Evolutionary conservation across 2,797 vertebrate genomes (phyloP), one percentile per base, ranked within the genome.

Genomic region (Galaxias olidus): DNA sequence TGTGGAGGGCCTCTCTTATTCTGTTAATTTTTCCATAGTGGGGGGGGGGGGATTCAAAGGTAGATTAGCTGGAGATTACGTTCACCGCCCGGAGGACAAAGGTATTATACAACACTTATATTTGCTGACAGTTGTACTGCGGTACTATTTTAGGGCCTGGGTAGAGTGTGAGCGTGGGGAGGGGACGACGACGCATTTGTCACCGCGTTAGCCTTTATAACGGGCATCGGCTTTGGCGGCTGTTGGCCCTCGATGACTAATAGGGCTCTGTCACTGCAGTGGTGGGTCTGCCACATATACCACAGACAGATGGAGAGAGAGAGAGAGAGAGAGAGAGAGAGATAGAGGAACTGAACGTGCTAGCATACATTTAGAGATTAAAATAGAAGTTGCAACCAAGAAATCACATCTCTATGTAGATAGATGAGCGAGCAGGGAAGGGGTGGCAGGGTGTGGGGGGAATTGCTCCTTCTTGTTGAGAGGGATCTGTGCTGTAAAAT

Each of bases 191-290:
- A 59, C 71, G 71, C 71, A 77, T 79, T 79, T 84, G 59, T 78
- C 75, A 73, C 51, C 0, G 9, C 44, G 69, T 84, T 77, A 72
- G 73, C 62, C 65, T 63, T 69, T 10, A 46, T 44, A 19, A 17
- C 65, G 59, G 68, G 75, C 61, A 68, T 77, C 74, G 84, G 81
- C 84, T 84, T 76, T 79, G 66, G 73, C 84, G 83, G 72, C 74
- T 76, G 82, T 76, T 82, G 62, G 60, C 61, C 66, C 55, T 59
- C 74, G 80, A 86, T 91, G 88, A 91, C 80, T 88, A 90, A 91
- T 88, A 82, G 84, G 71, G 66, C 80, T 69, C 71, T 88, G 77
- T 82, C 83, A 77, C 84, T 84, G 76, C 84, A 83, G 79, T 71
- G 69, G 76, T 75, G 77, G 30, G 30, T 87, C 79, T 83, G 82